phyloP scores from a whole-genome alignment of 2,113 vertebrate species.

The Melanerpes formicivorus region DNA sequence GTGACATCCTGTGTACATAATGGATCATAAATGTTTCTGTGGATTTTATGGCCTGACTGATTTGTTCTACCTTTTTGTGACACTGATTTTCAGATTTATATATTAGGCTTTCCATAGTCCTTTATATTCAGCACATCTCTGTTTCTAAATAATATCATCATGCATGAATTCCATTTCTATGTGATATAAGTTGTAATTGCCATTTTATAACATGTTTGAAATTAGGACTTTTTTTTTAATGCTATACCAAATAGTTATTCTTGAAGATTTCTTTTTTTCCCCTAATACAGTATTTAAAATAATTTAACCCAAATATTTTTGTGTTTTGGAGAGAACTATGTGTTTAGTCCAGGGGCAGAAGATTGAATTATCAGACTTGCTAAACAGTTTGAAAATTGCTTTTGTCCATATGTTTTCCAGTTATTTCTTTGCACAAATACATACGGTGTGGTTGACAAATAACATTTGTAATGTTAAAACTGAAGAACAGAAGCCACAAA shows the following conservation, averaged over 20 bases:
- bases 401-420: background rate
- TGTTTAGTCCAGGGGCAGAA: background rate
- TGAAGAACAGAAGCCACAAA: background rate
- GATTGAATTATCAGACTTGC: background rate
- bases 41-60: background rate
- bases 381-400: background rate
- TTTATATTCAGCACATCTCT: background rate
- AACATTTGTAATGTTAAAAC: background rate
- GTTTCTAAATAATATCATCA: conserved; percentile 8
- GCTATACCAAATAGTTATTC: background rate
- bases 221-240: background rate
- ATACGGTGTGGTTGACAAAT: background rate
- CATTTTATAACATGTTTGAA: background rate
- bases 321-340: background rate
- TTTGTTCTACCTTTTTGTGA: background rate
- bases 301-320: background rate
- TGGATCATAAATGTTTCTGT: background rate
- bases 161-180: background rate
- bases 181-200: background rate
- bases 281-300: background rate
- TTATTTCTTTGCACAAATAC: background rate
- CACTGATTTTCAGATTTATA: conserved; percentile 32
- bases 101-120: background rate
- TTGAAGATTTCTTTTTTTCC: background rate
- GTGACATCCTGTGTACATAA: background rate